A percentile compares a stretch with the other conserved stretches of the same genome.
These are phyloP conservation scores for Frieseomelitta varia DNA, from an alignment of 1,140 invertebrate species.

Conservation along the genomic window DNA sequence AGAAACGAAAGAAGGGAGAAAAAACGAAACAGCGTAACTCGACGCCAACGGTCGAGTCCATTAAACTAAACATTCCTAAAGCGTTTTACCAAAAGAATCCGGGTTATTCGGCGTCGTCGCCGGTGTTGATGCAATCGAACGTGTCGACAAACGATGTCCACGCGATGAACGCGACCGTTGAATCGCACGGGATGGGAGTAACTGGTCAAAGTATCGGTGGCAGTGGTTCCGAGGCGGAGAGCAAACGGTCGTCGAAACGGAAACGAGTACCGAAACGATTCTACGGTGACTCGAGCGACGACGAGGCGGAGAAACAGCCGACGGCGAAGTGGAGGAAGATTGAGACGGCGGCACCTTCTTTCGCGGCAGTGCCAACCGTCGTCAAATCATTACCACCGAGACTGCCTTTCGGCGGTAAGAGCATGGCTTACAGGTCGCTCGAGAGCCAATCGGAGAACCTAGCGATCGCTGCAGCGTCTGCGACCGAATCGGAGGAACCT, in stretches of 20 bases:
- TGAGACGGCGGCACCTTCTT: constrained; percentile 81
- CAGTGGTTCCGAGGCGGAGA: constrained; percentile 82
- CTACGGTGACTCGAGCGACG: constrained; percentile 92
- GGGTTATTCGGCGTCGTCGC: constrained; percentile 47
- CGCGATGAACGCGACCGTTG: not conserved
- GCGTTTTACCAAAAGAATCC: constrained; percentile 74
- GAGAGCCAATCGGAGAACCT: constrained; percentile 24
- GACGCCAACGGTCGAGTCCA: constrained; percentile 69
- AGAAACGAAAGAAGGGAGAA: constrained; percentile 82
- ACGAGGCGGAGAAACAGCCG: constrained; percentile 87
- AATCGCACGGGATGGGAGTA: not conserved
- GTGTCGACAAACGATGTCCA: constrained; percentile 45
- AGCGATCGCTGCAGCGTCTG: constrained; percentile 24
- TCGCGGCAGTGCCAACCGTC: constrained; percentile 40
- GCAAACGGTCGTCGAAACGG: constrained; percentile 88
- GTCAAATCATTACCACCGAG: constrained; percentile 32
- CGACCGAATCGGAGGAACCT: constrained; percentile 67
- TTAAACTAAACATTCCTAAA: constrained; percentile 81
- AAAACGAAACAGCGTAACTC: constrained; percentile 55
- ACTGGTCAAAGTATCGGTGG: constrained; percentile 60
- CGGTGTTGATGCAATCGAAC: constrained; percentile 48
- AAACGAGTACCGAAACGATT: constrained; percentile 91
- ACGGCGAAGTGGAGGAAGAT: constrained; percentile 85
- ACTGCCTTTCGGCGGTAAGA: constrained; percentile 50
- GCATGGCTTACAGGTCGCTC: constrained; percentile 27